Conservation (phyloP, 2,113 vertebrate genomes). For the Antechinus flavipes region DNA sequence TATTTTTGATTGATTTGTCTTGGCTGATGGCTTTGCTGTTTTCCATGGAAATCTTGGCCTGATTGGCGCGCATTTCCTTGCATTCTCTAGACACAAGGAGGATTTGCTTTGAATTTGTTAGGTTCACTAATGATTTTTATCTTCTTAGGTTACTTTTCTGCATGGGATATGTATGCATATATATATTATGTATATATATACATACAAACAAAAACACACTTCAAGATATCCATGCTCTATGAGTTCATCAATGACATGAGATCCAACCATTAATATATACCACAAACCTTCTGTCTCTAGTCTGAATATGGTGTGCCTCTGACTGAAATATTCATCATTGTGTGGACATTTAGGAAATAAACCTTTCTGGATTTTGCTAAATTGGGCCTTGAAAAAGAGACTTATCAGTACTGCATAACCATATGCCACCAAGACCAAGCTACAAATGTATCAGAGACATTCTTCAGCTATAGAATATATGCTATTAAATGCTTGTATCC, state of each 20-base stretch:
- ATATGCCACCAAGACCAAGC: background rate
- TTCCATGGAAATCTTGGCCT: slow-evolving; percentile 99
- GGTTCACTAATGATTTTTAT: background rate
- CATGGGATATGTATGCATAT: background rate
- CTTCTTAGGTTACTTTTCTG: background rate
- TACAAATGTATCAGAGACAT: background rate
- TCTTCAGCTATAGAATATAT: background rate
- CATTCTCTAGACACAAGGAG: slow-evolving; percentile 89
- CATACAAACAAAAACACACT: background rate
- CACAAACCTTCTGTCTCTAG: background rate
- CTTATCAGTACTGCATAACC: background rate
- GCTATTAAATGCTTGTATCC: background rate
- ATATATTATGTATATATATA: too few species aligned
- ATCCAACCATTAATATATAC: background rate
- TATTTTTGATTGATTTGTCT: slow-evolving; percentile 99
- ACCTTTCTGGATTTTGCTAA: background rate
- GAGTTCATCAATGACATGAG: background rate
- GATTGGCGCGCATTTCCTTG: slow-evolving; percentile 98
- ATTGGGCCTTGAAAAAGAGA: background rate
- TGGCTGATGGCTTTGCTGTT: slow-evolving; percentile 99
- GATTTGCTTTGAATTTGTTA: background rate
- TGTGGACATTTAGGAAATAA: background rate
- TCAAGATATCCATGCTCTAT: background rate
- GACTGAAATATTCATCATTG: background rate
- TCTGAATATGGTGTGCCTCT: background rate